Percentiles rank a stretch among this genome's conserved stretches.
Conservation (phyloP, 2,888 invertebrate species). For the Drosophila mayaguana region DNA sequence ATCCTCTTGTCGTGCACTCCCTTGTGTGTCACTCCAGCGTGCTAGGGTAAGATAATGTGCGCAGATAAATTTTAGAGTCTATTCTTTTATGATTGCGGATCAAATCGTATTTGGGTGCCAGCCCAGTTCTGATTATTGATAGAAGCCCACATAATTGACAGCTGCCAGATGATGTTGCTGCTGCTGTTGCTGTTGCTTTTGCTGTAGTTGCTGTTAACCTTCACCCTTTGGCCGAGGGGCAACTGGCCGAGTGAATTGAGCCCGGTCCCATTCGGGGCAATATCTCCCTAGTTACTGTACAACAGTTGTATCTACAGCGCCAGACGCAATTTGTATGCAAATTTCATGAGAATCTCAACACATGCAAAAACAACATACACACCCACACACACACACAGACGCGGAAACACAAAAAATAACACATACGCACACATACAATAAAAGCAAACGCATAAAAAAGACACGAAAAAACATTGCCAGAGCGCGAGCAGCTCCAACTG, state of each 20-base stretch:
- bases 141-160: conserved; percentile 63
- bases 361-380: conserved; percentile 69
- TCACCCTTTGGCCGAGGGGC: conserved; percentile 43
- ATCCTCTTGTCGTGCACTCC: neutral
- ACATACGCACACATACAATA: conserved; percentile 30
- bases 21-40: neutral
- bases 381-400: conserved; percentile 8
- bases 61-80: conserved; percentile 12
- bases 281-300: conserved; percentile 31
- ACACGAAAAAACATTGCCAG: conserved; percentile 14
- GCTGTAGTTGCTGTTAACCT: conserved; percentile 42
- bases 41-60: neutral
- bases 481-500: conserved; percentile 18
- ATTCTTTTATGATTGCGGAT: conserved; percentile 30
- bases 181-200: conserved; percentile 27
- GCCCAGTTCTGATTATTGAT: conserved; percentile 60
- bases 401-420: conserved; percentile 73
- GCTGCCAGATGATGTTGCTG: conserved; percentile 51
- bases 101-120: conserved; percentile 23
- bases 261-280: conserved; percentile 16
- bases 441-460: conserved; percentile 37
- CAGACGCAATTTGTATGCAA: conserved; percentile 84
- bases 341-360: conserved; percentile 82
- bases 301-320: conserved; percentile 52
- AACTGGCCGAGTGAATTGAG: conserved; percentile 14